These are phyloP conservation scores for Molossus alvarezi DNA, from an alignment of 2,797 vertebrate genomes.

Conservation along the genomic window DNA sequence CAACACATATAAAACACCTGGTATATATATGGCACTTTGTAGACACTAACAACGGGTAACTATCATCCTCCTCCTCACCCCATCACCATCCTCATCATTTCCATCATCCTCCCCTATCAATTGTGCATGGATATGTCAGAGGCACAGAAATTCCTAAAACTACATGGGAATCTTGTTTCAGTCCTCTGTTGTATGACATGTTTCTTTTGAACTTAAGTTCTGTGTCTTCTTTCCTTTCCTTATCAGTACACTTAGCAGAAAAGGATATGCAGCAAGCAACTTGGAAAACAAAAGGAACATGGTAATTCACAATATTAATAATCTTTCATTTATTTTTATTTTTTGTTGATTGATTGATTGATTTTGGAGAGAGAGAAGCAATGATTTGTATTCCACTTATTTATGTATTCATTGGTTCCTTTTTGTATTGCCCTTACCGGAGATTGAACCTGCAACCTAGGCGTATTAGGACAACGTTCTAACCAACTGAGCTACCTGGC, in stretches of 20 bases:
- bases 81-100: not conserved
- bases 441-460: too few species aligned
- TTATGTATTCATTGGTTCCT: too few species aligned
- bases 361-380: too few species aligned
- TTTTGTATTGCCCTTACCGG: too few species aligned
- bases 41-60: not conserved
- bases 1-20: not conserved
- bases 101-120: not conserved
- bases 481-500: too few species aligned
- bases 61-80: not conserved
- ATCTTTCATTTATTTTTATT: slow-evolving; percentile 29
- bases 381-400: too few species aligned
- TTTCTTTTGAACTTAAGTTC: slow-evolving; percentile 27
- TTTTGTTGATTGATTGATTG: too few species aligned
- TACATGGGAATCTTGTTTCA: not conserved
- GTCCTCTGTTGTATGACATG: not conserved
- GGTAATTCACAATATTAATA: slow-evolving; percentile 48
- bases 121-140: not conserved
- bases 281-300: slow-evolving; percentile 37
- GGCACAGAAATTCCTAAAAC: slow-evolving; percentile 43
- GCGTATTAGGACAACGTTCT: too few species aligned
- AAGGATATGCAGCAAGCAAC: not conserved
- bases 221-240: slow-evolving; percentile 28
- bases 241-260: slow-evolving; percentile 2
- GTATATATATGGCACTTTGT: not conserved